A percentile compares a stretch with the other conserved stretches of the same genome.
Evolutionary conservation across 2,797 vertebrate species (phyloP).

Genomic region (Danio kyathit): DNA sequence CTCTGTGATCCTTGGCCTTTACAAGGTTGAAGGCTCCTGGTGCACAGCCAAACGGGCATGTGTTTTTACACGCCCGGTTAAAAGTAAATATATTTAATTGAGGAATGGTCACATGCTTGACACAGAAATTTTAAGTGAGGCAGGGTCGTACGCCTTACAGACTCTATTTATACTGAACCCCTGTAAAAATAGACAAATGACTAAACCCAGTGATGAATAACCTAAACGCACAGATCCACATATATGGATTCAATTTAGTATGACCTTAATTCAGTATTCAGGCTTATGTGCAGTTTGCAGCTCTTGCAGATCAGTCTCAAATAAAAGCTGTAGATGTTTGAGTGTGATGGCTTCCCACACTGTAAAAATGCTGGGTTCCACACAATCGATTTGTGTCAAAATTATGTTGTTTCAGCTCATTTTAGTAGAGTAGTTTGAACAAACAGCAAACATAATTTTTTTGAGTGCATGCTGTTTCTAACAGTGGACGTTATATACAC

Average conservation of each 20-base stretch:
- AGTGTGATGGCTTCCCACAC: background rate
- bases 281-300: conserved; percentile 4
- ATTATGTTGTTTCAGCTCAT: too few species aligned
- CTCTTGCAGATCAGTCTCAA: background rate
- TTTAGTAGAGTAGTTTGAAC: too few species aligned
- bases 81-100: conserved; percentile 52
- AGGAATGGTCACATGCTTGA: conserved; percentile 39
- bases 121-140: conserved; percentile 8
- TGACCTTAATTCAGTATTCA: background rate
- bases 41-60: conserved; percentile 7
- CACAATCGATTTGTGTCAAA: too few species aligned
- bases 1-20: background rate
- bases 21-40: conserved; percentile 7
- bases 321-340: background rate
- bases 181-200: conserved; percentile 35
- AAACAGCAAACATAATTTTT: too few species aligned
- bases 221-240: conserved; percentile 18
- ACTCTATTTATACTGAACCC: conserved; percentile 29
- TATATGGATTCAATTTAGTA: conserved; percentile 3
- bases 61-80: conserved; percentile 36
- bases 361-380: too few species aligned
- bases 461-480: background rate
- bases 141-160: conserved; percentile 18
- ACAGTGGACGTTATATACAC: background rate
- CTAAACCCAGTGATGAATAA: conserved; percentile 16